Base-by-base conservation (phyloP, 2,113 vertebrate species). In the Fulmarus glacialis region DNA sequence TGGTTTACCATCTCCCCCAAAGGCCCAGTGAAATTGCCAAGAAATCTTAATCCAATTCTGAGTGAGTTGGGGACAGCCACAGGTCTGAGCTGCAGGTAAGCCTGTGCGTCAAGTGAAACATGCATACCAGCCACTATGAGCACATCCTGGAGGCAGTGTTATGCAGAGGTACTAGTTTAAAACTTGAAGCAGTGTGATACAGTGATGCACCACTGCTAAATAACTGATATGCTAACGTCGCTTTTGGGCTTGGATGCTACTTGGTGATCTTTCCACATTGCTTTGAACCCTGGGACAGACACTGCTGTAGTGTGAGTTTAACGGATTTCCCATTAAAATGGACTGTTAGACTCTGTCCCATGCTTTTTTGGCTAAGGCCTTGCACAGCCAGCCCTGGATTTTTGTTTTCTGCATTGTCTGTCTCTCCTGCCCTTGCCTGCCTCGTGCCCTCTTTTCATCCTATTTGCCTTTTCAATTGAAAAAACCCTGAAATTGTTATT, bases 81-180 rank as follows among this genome's bases (percentile, higher is more conserved):
- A 43, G 42, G 30, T 70, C 24, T 81, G 58, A 92, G 26, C 12
- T 13, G 20, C 34, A 82, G 24, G 36, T 38, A 52, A 89, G 12
- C 7, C 29, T 47, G 16, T 48, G 5, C 3, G 1, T 77, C 20
- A 42, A 20, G 23, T 29, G 58, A 80, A 77, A 81, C 5, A 17
- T 0, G 2, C 21, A 2, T 26, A 47, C 7, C 22, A 73, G 27
- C 13, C 36, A 20, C 18, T 52, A 15, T 2, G 3, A 50, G 52
- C 38, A 32, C 6, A 20, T 19, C 11, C 50, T 47, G 29, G 22
- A 40, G 24, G 15, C 16, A 40, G 15, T 7, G 15, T 45, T 19
- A 23, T 40, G 50, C 9, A 34, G 32, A 40, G 2, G 9, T 42
- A 23, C 15, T 23, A 11, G 24, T 42, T 63, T 55, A 87, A 50